Base-by-base conservation (phyloP, 2,113 vertebrate species). In the Eudyptes chrysolophus region DNA sequence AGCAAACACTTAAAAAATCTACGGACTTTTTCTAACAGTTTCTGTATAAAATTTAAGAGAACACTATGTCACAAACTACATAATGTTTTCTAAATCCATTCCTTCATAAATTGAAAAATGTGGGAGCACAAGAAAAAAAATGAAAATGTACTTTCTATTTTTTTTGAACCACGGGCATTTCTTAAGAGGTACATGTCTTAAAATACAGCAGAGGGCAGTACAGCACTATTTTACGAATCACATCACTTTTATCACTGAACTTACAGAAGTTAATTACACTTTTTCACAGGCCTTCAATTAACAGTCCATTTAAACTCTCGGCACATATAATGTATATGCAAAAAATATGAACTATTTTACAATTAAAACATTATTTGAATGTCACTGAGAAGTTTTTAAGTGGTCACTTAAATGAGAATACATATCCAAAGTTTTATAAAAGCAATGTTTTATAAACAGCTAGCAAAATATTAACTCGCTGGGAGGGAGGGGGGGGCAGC, bases 151-250 rank as follows among this genome's bases (percentile, higher is more conserved):
- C 22, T 29, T 80, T 16, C 8, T 34, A 9, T 9, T 46, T 68
- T 18, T 51, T 42, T 57, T 54, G 0, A 72, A 58, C 25, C 55
- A 42, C 16, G 29, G 27, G 14, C 34, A 80, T 57, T 78, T 84
- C 58, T 64, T 82, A 65, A 40, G 15, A 32, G 10, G 38, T 60
- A 80, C 6, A n/a, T 30, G 51, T 72, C 49, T 24, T 27, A 80
- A 49, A 71, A 12, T 84, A 87, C 97, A 95, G 90, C 42, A 95
- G 97, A 97, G 95, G 97, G 96, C 98, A 98, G 95, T 89, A 94
- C 25, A 40, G 49, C 27, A 89, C 86, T 84, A 87, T 48, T 66
- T 74, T 71, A 60, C 0, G 0, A 60, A 26, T 48, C 71, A 30
- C 8, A 51, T 38, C 20, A 38, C 32, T 89, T 78, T 88, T 80